Evolutionary conservation across 2,888 invertebrate species (phyloP), one percentile per base, ranked within the genome.

Genomic region (Drosophila neonasuta): DNA sequence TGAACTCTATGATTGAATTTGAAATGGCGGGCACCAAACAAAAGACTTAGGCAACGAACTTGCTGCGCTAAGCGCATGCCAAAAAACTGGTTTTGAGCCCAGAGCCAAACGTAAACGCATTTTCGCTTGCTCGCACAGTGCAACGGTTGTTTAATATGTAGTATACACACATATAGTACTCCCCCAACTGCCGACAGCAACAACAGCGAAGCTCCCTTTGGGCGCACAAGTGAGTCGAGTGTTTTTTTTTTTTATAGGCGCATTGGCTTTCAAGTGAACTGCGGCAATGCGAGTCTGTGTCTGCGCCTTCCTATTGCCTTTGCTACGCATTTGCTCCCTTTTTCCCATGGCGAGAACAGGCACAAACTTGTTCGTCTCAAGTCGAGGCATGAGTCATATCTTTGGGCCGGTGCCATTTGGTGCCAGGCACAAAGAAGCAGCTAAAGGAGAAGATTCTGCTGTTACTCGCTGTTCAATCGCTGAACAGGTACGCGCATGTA

Each of bases 11-110:
- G 79, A 52, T 59, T 74, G 73, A 46, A 65, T 70, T 73, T 58
- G 13, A 55, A 63, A 73, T 67, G 44, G 76, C 49, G 48, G 30
- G 44, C 50, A 30, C 61, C 65, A 83, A 82, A 86, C 75, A 84
- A 85, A 85, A 87, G 88, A 85, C 82, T 86, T 87, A 84, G 82
- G 74, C 86, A 81, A 80, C 85, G 74, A 85, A 87, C 85, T 76
- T 68, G 71, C 30, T 17, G 57, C 39, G 24, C 54, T 62, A 59
- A 61, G 58, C 51, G 68, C 69, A 79, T 72, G 83, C 77, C 83
- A 77, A 69, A 83, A 81, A 86, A 86, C 71, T 50, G 61, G 80
- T 77, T 79, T 68, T 49, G 13, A 6, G 2, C 71, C 48, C 68
- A 1, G 5, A 68, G 69, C 60, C 68, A 59, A 36, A 36, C 6